Evolutionary conservation across 2,113 vertebrate species (phyloP).

Genomic region (Columbina picui): DNA sequence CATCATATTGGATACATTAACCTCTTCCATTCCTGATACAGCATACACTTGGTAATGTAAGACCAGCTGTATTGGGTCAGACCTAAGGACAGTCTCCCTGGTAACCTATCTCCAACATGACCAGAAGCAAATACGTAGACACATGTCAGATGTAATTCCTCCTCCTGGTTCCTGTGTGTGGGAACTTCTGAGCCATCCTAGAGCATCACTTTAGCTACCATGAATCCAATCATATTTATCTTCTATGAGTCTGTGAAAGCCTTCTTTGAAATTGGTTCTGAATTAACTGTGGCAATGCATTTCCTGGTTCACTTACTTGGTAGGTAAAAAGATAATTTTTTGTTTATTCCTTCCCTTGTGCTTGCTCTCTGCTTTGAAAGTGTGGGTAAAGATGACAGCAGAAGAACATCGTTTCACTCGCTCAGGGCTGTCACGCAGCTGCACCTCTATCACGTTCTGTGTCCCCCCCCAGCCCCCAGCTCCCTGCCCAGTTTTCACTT

Average conservation of each 20-base stretch:
- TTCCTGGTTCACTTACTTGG: background rate
- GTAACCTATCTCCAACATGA: background rate
- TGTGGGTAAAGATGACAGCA: background rate
- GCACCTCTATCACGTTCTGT: background rate
- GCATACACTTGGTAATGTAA: background rate
- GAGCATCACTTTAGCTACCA: background rate
- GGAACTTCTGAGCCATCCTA: background rate
- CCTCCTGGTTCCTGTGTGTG: background rate
- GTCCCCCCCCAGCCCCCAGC: background rate
- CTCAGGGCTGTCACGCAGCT: background rate
- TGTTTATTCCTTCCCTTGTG: background rate
- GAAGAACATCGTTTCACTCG: background rate
- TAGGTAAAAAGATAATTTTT: background rate
- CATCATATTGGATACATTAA: background rate
- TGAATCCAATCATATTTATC: background rate
- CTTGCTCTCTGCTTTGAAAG: background rate
- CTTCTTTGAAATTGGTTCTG: background rate
- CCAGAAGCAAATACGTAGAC: background rate
- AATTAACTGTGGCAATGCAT: background rate
- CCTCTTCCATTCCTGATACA: background rate
- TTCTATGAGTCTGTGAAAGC: background rate
- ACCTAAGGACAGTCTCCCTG: background rate
- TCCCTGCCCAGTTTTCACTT: background rate
- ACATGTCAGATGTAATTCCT: background rate
- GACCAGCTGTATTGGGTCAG: background rate